Conservation (phyloP, 2,888 invertebrate species). For the Lysandra coridon region DNA sequence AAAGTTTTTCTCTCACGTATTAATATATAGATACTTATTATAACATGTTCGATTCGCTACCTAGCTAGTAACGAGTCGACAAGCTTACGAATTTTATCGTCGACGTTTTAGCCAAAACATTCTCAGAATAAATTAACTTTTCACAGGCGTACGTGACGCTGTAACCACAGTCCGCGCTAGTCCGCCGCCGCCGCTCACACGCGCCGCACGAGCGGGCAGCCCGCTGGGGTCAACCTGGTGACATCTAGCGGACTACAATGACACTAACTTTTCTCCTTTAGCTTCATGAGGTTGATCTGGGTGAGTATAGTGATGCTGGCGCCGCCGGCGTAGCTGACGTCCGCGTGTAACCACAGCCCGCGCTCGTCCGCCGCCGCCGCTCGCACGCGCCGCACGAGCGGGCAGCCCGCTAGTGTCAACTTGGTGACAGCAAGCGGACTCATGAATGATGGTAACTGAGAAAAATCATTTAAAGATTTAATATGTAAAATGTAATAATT, state of each 20-base stretch:
- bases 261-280: not conserved
- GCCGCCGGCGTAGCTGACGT: slow-evolving; percentile 88
- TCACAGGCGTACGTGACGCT: too few species aligned
- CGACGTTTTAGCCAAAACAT: too few species aligned
- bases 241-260: slow-evolving; percentile 83
- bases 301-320: slow-evolving; percentile 92
- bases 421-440: slow-evolving; percentile 89
- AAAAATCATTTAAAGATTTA: not conserved
- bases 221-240: slow-evolving; percentile 86
- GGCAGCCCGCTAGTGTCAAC: slow-evolving; percentile 86
- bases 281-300: slow-evolving; percentile 86
- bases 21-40: too few species aligned
- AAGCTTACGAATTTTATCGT: too few species aligned
- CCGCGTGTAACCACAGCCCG: slow-evolving; percentile 94
- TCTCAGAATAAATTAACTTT: too few species aligned
- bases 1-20: too few species aligned
- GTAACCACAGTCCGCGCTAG: too few species aligned
- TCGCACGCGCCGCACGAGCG: slow-evolving; percentile 82
- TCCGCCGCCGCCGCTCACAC: too few species aligned
- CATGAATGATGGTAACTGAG: slow-evolving; percentile 90
- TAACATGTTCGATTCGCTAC: too few species aligned
- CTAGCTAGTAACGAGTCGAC: too few species aligned
- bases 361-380: slow-evolving; percentile 87
- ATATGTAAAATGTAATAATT: too few species aligned
- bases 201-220: slow-evolving; percentile 83